Evolutionary conservation across 2,113 vertebrate species (phyloP), one percentile per base, ranked within the genome.

Genomic region (Sylvia atricapilla): DNA sequence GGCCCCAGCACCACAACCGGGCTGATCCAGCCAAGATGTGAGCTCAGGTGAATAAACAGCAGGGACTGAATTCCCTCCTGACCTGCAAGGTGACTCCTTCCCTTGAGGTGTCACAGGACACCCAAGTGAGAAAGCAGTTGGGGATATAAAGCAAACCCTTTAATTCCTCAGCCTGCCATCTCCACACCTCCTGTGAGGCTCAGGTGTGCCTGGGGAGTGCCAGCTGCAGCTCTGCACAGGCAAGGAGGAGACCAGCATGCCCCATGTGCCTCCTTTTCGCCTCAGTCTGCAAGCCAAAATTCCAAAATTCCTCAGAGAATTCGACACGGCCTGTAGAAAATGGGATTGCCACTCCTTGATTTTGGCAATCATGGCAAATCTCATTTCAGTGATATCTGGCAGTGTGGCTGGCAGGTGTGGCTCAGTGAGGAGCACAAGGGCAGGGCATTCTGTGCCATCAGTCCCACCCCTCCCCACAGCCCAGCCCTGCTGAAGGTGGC

Each of bases 391-490:
- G 52, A 23, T 2, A 25, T 37, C 0, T 0, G 16, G 68, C 52
- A 33, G 24, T 1, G n/a, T 8, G 50, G 33, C 1, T 41, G 33
- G 72, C 1, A 5, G 24, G 15, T 22, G 6, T 53, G 79, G 50
- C 67, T 43, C 37, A 17, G n/a, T 0, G 39, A 85, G 67, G 53
- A 27, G 9, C 28, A 55, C 44, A 19, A 50, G 68, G 50, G 41
- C 50, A n/a, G 31, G 44, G 77, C 52, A 8, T 30, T 33, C 20
- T 21, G 60, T 30, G 24, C 14, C 7, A 10, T 6, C 2, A 0
- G 16, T 25, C 6, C 47, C 49, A 23, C 9, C 1, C 0, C 4
- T 37, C 25, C 64, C 50, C 52, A 21, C 0, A 5, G 72, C 72
- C 58, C 30, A 35, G 52, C 43, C 25, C 5, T 11, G 35, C 72